Evolutionary conservation across 2,888 invertebrate species (phyloP).

Genomic region (Anodontia alba): DNA sequence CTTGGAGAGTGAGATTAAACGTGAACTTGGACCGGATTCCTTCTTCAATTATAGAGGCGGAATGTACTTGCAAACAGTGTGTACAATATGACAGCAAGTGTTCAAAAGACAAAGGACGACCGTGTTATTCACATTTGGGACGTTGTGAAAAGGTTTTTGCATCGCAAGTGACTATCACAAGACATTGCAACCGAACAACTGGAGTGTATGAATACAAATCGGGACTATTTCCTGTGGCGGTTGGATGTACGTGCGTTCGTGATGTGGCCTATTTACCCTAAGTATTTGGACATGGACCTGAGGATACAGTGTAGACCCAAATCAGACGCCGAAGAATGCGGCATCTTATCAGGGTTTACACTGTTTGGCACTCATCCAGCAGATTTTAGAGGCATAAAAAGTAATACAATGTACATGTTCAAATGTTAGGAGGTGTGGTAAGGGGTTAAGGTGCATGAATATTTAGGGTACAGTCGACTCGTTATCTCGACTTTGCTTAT

Average conservation of each 20-base stretch:
- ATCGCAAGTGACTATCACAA: not conserved
- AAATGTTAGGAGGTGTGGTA: too few relatives aligned
- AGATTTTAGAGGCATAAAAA: too few relatives aligned
- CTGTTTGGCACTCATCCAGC: too few relatives aligned
- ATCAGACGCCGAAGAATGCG: too few relatives aligned
- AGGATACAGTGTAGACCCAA: too few relatives aligned
- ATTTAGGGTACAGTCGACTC: too few relatives aligned
- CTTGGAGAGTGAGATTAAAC: not conserved
- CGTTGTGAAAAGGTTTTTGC: not conserved
- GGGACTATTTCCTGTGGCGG: not conserved
- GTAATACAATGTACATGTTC: too few relatives aligned
- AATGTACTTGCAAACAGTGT: not conserved
- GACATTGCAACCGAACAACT: not conserved
- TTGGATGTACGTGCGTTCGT: not conserved
- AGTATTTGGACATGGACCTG: too few relatives aligned
- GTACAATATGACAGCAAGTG: not conserved
- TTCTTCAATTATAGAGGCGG: not conserved
- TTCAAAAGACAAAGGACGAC: not conserved
- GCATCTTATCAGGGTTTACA: too few relatives aligned
- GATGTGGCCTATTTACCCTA: not conserved
- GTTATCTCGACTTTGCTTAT: too few relatives aligned
- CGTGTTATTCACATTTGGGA: not conserved
- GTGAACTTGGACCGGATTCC: not conserved
- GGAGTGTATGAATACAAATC: not conserved
- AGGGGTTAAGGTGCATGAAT: too few relatives aligned